These are phyloP conservation scores for Rallus crepitans DNA, from an alignment of 2,797 vertebrate species.

Conservation along the genomic window DNA sequence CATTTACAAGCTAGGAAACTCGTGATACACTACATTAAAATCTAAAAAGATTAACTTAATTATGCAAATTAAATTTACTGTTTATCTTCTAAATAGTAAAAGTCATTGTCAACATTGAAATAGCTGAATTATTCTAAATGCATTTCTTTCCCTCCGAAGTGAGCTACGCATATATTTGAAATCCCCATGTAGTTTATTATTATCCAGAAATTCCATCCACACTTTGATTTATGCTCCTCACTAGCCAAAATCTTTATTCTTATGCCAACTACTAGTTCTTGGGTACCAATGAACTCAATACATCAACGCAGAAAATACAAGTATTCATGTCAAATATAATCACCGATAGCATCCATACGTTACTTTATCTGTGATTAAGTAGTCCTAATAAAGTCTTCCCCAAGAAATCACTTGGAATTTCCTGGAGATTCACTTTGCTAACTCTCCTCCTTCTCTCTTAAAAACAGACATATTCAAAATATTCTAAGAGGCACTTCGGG, in stretches of 20 bases:
- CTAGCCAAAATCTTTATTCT: background rate
- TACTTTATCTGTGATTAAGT: background rate
- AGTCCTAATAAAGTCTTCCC: background rate
- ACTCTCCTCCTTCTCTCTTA: background rate
- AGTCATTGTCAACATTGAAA: slow-evolving; percentile 62
- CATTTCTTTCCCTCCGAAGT: slow-evolving; percentile 25
- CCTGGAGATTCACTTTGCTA: background rate
- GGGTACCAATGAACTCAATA: background rate
- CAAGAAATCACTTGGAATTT: background rate
- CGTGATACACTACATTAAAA: slow-evolving; percentile 66
- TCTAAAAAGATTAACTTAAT: slow-evolving; percentile 73
- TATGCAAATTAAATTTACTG: slow-evolving; percentile 68
- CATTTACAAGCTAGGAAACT: slow-evolving; percentile 65
- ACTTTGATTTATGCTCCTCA: background rate
- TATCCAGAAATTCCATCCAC: background rate
- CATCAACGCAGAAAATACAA: background rate
- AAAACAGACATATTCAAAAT: background rate
- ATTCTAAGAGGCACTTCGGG: background rate
- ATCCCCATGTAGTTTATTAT: background rate
- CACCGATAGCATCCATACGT: background rate
- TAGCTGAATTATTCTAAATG: slow-evolving; percentile 33
- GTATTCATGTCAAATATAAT: background rate
- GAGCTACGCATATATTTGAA: slow-evolving; percentile 16
- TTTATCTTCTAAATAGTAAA: slow-evolving; percentile 71
- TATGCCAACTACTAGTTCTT: background rate